A percentile compares a stretch with the other conserved stretches of the same genome.
Conservation (phyloP, 2,888 invertebrate species). For the Caenorhabditis imperialis region DNA sequence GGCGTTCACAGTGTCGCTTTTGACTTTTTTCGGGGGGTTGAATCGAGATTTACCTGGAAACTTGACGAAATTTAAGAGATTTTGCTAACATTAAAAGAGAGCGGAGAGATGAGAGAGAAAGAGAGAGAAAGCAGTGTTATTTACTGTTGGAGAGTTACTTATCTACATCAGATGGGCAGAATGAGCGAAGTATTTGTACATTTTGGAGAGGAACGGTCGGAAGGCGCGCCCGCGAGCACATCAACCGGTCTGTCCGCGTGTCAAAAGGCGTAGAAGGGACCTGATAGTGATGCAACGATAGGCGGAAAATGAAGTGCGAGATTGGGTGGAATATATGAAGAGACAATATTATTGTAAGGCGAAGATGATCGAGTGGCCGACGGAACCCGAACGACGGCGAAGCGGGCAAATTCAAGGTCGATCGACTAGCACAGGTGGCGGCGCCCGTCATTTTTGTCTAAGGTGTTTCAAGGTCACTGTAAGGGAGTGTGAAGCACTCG, state of each 20-base stretch:
- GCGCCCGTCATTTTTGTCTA: slow-evolving; percentile 15
- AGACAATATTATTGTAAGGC: slow-evolving; percentile 43
- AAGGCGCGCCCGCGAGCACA: too few species aligned
- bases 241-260: too few species aligned
- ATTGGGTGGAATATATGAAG: slow-evolving; percentile 4
- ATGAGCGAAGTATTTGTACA: slow-evolving; percentile 16
- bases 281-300: slow-evolving; percentile 7
- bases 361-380: slow-evolving; percentile 33
- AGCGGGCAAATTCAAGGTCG: slow-evolving; percentile 26
- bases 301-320: slow-evolving; percentile 9
- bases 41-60: slow-evolving; percentile 38
- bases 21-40: slow-evolving; percentile 5
- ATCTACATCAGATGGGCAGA: slow-evolving; percentile 16
- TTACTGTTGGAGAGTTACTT: slow-evolving; percentile 23
- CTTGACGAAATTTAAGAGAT: neutral
- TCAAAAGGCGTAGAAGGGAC: too few species aligned
- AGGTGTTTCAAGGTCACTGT: slow-evolving; percentile 17
- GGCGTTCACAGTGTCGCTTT: slow-evolving; percentile 13
- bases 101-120: neutral
- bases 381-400: slow-evolving; percentile 25
- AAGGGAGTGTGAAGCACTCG: slow-evolving; percentile 8
- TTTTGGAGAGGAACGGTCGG: slow-evolving; percentile 15
- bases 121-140: slow-evolving; percentile 3
- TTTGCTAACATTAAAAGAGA: neutral
- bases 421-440: neutral